Evolutionary conservation across 2,888 invertebrate genomes (phyloP).

Genomic region (Periphyllus acericola): DNA sequence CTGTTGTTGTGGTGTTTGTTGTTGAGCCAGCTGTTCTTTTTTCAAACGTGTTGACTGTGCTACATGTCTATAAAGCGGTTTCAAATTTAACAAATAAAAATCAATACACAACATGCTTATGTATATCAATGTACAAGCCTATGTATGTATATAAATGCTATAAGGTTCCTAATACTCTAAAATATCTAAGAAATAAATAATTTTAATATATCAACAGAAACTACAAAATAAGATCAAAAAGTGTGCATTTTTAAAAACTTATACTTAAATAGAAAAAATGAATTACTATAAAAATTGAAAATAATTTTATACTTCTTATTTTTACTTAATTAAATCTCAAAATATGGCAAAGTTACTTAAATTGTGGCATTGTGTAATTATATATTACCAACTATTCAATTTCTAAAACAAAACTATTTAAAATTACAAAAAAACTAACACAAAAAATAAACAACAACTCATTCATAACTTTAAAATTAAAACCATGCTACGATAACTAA

Average conservation of each 20-base stretch:
- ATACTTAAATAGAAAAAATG: neutral
- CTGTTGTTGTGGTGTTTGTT: constrained; percentile 26
- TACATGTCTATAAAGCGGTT: constrained; percentile 56
- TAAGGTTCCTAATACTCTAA: neutral
- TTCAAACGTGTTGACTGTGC: constrained; percentile 51
- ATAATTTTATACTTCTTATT: no score
- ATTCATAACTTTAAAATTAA: neutral
- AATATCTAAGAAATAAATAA: neutral
- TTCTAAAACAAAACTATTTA: constrained; percentile 4
- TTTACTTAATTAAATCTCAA: neutral
- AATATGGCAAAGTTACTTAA: neutral
- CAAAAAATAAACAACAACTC: constrained; percentile 17
- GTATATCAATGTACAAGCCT: neutral
- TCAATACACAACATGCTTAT: constrained; percentile 41
- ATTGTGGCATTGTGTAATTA: neutral
- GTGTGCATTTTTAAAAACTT: neutral
- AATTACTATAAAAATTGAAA: no score
- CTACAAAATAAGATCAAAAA: neutral
- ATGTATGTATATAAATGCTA: neutral
- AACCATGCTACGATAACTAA: constrained; percentile 9
- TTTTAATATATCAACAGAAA: neutral
- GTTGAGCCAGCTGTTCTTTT: constrained; percentile 48
- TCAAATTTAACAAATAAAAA: constrained; percentile 41
- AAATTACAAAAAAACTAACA: neutral
- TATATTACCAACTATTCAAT: neutral